phyloP scores from a whole-genome alignment of 1,140 invertebrate genomes.

The Magallana angulata region DNA sequence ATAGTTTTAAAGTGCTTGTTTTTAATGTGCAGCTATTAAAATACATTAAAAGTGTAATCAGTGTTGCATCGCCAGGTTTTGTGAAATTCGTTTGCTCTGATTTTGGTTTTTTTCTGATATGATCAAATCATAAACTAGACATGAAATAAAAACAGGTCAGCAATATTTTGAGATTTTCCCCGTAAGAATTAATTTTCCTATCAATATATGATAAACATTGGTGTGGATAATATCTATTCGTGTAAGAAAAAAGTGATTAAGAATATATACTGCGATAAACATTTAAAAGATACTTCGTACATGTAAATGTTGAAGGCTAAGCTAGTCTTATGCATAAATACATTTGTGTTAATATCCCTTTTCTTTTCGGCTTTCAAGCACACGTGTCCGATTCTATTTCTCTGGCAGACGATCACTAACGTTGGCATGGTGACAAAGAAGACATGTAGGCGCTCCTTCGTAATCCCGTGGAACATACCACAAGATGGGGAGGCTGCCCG shows the following conservation, averaged over 20 bases:
- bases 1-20: slow-evolving; percentile 34
- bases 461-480: slow-evolving; percentile 10
- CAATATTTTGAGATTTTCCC: too few species aligned
- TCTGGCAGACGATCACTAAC: background rate
- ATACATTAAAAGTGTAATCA: background rate
- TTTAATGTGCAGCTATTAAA: slow-evolving; percentile 29
- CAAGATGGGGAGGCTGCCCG: background rate
- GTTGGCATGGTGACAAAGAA: slow-evolving; percentile 37
- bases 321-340: too few species aligned
- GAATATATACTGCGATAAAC: too few species aligned
- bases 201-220: too few species aligned
- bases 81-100: background rate
- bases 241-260: too few species aligned
- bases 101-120: background rate
- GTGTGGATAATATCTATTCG: too few species aligned
- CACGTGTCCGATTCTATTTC: slow-evolving; percentile 12
- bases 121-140: too few species aligned
- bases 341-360: too few species aligned
- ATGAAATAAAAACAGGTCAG: too few species aligned
- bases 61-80: slow-evolving; percentile 11
- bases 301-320: too few species aligned
- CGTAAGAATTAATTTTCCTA: too few species aligned
- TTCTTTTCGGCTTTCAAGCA: background rate
- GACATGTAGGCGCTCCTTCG: slow-evolving; percentile 12
- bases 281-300: too few species aligned